Conservation (phyloP, 2,113 vertebrate species). For the Neoarius graeffei region DNA sequence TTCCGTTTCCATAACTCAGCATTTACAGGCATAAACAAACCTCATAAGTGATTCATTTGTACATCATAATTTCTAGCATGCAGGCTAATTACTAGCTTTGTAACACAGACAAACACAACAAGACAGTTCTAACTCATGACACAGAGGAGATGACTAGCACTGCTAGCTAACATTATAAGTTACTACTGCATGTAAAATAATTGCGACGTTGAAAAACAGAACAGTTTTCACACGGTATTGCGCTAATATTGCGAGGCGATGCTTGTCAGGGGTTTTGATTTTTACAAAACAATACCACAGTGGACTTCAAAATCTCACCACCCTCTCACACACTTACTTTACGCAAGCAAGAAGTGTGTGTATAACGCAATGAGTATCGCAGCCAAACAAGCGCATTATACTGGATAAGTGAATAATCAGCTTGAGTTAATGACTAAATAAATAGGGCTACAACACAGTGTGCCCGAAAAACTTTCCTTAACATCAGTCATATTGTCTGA, state of each 20-base stretch:
- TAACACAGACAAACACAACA: not conserved
- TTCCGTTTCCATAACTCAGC: not conserved
- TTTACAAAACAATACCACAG: not conserved
- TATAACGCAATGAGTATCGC: slow-evolving; percentile 19
- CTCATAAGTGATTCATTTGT: not conserved
- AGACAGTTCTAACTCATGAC: no score
- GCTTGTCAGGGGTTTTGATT: not conserved
- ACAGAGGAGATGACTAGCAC: not conserved
- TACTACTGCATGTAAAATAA: not conserved
- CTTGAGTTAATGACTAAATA: slow-evolving; percentile 47
- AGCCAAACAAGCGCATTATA: slow-evolving; percentile 56
- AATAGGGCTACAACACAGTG: not conserved
- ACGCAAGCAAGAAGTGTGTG: slow-evolving; percentile 1
- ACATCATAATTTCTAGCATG: not conserved
- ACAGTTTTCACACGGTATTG: not conserved
- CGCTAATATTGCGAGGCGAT: not conserved
- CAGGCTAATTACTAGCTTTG: not conserved
- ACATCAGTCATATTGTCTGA: no score
- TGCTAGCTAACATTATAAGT: not conserved
- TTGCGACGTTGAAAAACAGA: not conserved
- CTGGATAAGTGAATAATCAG: slow-evolving; percentile 48
- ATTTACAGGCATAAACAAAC: not conserved
- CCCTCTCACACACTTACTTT: not conserved
- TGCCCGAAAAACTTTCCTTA: no score
- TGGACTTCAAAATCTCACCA: not conserved